Base-by-base conservation (phyloP, 2,888 invertebrate species). In the Platycheirus rosarum region DNA sequence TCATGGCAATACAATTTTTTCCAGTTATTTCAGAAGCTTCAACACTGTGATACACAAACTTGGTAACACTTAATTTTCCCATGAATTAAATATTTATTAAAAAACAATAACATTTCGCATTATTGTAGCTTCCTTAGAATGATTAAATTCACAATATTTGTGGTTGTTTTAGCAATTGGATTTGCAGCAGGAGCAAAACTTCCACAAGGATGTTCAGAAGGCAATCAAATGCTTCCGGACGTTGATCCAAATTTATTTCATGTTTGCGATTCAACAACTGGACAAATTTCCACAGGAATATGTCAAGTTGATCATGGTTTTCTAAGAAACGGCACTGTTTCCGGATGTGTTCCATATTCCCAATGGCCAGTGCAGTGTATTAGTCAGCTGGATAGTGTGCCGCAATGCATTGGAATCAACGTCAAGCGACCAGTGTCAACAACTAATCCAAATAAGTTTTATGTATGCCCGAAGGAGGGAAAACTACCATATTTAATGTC, bases 381-480 rank as follows among this genome's bases (percentile, higher is more conserved):
- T 3, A 66, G 70, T n/a, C 71, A 5, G 0, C 8, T 26, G 6
- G 32, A 44, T 0, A 44, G 23, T 3, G 11, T 70, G 0, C 75
- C 80, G 1, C 14, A 7, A 9, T 87, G 87, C 18, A 51, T 49
- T 1, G 86, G 85, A 4, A 44, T 13, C 0, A 77, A 85, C 35
- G 1, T 86, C 0, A 44, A 2, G 5, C 85, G 86, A 57, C 86
- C 86, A 14, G 76, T 85, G 4, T 7, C 78, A 0, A 66, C 84
- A 40, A 3, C 6, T 3, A 71, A 85, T 53, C 87, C 87, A 0
- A 85, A 75, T 6, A 35, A 85, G 32, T 87, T 42, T 55, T 87
- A 86, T 60, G 18, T 86, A 0, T 87, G 87, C 14, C 7, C 78
- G 0, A 11, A 11, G 6, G 62, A n/a, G 14, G 79, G 63, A 18